Evolutionary conservation across 2,888 invertebrate species (phyloP), one percentile per base, ranked within the genome.

Genomic region (Argyra leucocephala): DNA sequence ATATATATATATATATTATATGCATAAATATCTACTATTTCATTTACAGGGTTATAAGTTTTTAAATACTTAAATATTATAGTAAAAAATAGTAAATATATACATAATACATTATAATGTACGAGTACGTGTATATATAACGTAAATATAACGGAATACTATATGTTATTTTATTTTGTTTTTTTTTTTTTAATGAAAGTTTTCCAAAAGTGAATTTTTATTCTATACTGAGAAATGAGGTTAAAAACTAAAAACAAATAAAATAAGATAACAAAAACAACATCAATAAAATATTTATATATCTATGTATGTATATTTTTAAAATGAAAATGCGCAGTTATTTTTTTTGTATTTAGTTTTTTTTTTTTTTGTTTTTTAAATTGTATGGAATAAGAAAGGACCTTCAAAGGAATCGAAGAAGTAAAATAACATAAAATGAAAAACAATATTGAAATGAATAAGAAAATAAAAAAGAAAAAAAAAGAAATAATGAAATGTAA

Each of bases 291-390:
- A n/a, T n/a, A n/a, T n/a, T n/a, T n/a, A n/a, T n/a, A n/a, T n/a
- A n/a, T n/a, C n/a, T n/a, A n/a, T n/a, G n/a, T n/a, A n/a, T n/a
- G n/a, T n/a, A n/a, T n/a, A 31, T 31, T 37, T 3, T 18, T 18
- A 48, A 48, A 48, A 18, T 48, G 48, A 48, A 48, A 48, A 48
- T 48, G 48, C 48, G 48, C 48, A 48, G 48, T 48, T 48, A 18
- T 48, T 48, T 48, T 48, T 48, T 48, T n/a, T 48, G 9, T 31
- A 31, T 10, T 31, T 31, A 4, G 12, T 48, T 48, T 48, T 3
- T 48, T 18, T 37, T 37, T 48, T 9, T 48, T 48, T 18, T 18
- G 12, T 48, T 18, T 48, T 48, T 48, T 48, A 48, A 48, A 48
- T 48, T 48, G 18, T 15, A 48, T 48, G 48, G 9, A 48, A 48